Evolutionary conservation across 2,888 invertebrate genomes (phyloP).

Genomic region (Trachelus stipa): DNA sequence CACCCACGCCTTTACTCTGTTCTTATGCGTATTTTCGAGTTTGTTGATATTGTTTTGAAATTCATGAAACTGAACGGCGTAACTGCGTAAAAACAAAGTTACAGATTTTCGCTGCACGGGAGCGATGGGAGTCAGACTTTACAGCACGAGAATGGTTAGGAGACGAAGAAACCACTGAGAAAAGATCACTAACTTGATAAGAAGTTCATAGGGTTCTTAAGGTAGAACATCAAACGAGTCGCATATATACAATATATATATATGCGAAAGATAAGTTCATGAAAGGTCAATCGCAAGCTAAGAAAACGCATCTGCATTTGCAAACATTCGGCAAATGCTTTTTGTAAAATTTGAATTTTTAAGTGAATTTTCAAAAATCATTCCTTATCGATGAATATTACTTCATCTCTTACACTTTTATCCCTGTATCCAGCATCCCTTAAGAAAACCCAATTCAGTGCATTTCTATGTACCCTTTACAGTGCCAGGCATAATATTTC

Average conservation of each 20-base stretch:
- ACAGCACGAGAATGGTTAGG: no score
- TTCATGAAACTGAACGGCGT: slow-evolving; percentile 51
- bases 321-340: background rate
- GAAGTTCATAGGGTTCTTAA: background rate
- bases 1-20: background rate
- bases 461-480: background rate
- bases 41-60: slow-evolving; percentile 44
- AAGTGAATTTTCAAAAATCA: background rate
- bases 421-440: no score
- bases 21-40: slow-evolving; percentile 20
- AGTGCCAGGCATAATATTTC: background rate
- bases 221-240: background rate
- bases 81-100: slow-evolving; percentile 46
- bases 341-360: background rate
- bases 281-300: background rate
- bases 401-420: no score
- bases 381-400: no score
- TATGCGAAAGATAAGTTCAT: no score
- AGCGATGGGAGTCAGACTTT: background rate
- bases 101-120: slow-evolving; percentile 10
- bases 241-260: background rate
- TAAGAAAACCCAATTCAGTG: background rate
- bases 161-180: background rate
- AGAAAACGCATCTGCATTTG: background rate
- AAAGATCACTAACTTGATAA: slow-evolving; percentile 20